Evolutionary conservation across 1,140 invertebrate species (phyloP).

Genomic region (Monomorium pharaonis): DNA sequence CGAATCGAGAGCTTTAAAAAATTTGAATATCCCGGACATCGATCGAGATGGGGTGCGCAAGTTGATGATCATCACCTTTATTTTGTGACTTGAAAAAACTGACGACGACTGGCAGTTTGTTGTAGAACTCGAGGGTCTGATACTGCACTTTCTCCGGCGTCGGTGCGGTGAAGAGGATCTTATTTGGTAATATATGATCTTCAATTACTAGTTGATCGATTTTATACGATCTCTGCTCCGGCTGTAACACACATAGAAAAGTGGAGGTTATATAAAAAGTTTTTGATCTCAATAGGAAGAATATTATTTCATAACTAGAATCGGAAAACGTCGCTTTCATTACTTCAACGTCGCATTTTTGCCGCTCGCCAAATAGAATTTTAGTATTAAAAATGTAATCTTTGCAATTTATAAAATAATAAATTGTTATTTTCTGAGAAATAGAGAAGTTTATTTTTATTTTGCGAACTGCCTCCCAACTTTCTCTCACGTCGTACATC

Average conservation of each 20-base stretch:
- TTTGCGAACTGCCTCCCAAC: not conserved
- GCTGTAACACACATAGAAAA: conserved; percentile 85
- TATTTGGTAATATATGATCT: conserved; percentile 95
- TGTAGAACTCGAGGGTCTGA: conserved; percentile 92
- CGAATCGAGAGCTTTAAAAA: not conserved
- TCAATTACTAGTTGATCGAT: conserved; percentile 94
- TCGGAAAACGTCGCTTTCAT: not conserved
- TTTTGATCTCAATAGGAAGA: not conserved
- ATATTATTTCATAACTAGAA: not conserved
- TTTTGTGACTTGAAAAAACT: conserved; percentile 89
- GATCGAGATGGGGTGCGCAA: not conserved
- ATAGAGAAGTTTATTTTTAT: not conserved
- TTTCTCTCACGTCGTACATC: not conserved
- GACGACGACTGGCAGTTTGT: conserved; percentile 93
- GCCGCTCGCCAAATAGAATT: not conserved
- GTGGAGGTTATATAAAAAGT: not conserved
- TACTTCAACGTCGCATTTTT: not conserved
- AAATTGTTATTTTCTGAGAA: not conserved
- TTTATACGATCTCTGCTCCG: conserved; percentile 88
- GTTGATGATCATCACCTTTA: conserved; percentile 61
- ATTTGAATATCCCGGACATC: not conserved
- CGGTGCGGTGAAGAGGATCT: conserved; percentile 94
- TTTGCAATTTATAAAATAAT: not conserved
- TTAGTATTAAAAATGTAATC: not conserved
- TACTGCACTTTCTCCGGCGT: conserved; percentile 89